Conservation (phyloP, 35 echinoderm and acorn worm species). For the Strongylocentrotus purpuratus region DNA sequence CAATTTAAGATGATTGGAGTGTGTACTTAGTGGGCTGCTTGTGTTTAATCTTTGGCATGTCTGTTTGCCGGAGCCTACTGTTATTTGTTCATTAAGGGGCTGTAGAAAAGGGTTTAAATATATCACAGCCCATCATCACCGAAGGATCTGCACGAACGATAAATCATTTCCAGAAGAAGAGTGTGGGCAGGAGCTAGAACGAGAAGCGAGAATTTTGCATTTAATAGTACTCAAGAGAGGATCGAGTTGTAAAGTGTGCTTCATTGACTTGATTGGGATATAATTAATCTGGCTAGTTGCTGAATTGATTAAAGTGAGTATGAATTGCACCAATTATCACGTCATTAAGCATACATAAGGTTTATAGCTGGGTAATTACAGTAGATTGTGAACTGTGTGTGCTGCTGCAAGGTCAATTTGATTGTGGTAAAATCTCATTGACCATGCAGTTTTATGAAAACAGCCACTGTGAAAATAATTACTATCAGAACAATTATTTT, state of each 20-base stretch:
- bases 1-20: not conserved
- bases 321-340: not conserved
- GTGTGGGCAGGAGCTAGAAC: not conserved
- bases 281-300: not conserved
- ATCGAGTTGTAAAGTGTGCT: not conserved
- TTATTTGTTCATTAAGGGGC: constrained; percentile 5
- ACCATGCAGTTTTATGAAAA: not conserved
- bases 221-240: not conserved
- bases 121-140: not conserved
- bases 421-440: not conserved
- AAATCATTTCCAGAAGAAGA: not conserved
- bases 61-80: not conserved
- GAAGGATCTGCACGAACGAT: not conserved
- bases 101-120: constrained; percentile 11
- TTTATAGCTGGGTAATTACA: not conserved
- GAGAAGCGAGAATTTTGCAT: not conserved
- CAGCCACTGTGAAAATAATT: not conserved
- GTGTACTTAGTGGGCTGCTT: constrained; percentile 30
- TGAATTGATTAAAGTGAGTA: not conserved
- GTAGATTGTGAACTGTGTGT: not conserved
- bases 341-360: not conserved
- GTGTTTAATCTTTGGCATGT: constrained; percentile 36
- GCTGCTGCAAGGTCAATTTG: not conserved
- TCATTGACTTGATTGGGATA: not conserved
- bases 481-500: no score